These are phyloP conservation scores for Dryobates pubescens DNA, from an alignment of 2,797 vertebrate genomes.

Conservation along the genomic window DNA sequence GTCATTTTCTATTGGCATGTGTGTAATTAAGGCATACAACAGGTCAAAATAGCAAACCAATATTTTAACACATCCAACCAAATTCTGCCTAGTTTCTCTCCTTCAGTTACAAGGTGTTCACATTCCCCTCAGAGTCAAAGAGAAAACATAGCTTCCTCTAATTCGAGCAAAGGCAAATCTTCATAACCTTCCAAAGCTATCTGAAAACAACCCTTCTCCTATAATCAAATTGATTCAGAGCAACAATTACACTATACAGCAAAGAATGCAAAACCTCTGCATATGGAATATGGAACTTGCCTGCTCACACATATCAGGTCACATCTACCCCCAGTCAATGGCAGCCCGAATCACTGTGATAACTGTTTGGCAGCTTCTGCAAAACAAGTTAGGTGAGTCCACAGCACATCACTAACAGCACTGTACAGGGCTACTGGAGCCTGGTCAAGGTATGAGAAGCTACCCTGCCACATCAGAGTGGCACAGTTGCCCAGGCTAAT, in stretches of 20 bases:
- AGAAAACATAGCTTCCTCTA: too few relatives aligned
- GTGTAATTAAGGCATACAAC: too few relatives aligned
- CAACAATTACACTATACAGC: not conserved
- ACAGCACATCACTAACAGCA: not conserved
- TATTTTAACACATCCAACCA: too few relatives aligned
- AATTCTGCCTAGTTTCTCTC: too few relatives aligned
- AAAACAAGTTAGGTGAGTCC: not conserved
- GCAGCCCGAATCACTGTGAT: not conserved
- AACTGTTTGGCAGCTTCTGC: not conserved
- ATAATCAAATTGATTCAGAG: conserved; percentile 8
- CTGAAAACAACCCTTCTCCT: too few relatives aligned
- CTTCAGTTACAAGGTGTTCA: too few relatives aligned
- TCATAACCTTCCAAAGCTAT: too few relatives aligned
- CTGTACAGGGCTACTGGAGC: not conserved
- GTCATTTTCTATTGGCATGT: too few relatives aligned
- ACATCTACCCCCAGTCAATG: not conserved
- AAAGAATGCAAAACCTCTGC: not conserved
- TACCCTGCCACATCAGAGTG: not conserved
- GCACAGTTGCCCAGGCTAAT: not conserved
- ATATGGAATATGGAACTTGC: not conserved
- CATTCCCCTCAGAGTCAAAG: too few relatives aligned
- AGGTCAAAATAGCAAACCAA: too few relatives aligned
- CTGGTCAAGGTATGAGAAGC: not conserved
- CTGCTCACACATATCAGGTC: not conserved
- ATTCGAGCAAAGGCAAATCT: too few relatives aligned